Percentiles rank a stretch among this genome's conserved stretches.
Conservation (phyloP, 37 sponge, comb jelly and placozoan genomes). For the Theonella swinhoei region DNA sequence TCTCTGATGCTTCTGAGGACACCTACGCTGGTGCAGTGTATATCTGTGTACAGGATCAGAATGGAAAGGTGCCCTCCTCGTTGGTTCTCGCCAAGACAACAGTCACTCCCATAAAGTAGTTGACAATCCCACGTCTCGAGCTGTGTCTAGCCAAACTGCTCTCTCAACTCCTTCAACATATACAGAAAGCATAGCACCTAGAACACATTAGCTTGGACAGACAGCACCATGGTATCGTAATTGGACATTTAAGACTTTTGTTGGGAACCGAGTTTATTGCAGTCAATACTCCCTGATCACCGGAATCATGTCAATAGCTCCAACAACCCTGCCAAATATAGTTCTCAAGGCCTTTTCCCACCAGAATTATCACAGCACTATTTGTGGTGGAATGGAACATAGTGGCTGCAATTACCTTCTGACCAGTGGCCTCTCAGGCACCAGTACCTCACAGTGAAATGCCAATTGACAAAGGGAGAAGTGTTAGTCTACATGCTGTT, state of each 20-base stretch:
- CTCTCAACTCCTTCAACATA: constrained; percentile 3
- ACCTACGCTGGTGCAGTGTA: constrained; percentile 41
- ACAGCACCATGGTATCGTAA: constrained; percentile 26
- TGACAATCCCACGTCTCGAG: constrained; percentile 34
- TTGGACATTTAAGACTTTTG: too few species aligned
- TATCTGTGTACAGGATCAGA: too few species aligned
- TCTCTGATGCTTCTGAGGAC: constrained; percentile 37
- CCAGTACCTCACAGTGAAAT: too few species aligned
- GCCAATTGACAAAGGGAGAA: too few species aligned
- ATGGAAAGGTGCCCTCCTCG: too few species aligned
- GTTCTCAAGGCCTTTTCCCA: constrained; percentile 26
- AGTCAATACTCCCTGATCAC: constrained; percentile 11
- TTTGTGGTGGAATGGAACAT: constrained; percentile 55
- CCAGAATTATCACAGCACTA: constrained; percentile 15
- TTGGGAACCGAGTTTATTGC: not conserved
- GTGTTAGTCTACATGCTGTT: too few species aligned
- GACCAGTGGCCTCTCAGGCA: too few species aligned
- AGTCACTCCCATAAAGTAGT: constrained; percentile 34
- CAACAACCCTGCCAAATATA: constrained; percentile 18
- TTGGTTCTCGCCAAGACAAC: constrained; percentile 14
- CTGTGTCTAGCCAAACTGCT: constrained; percentile 37
- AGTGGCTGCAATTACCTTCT: too few species aligned
- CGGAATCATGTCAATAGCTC: constrained; percentile 7
- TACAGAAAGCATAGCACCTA: not conserved
- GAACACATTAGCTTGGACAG: constrained; percentile 22